phyloP scores from a whole-genome alignment of 2,797 vertebrate genomes.

The Lepus townsendii region DNA sequence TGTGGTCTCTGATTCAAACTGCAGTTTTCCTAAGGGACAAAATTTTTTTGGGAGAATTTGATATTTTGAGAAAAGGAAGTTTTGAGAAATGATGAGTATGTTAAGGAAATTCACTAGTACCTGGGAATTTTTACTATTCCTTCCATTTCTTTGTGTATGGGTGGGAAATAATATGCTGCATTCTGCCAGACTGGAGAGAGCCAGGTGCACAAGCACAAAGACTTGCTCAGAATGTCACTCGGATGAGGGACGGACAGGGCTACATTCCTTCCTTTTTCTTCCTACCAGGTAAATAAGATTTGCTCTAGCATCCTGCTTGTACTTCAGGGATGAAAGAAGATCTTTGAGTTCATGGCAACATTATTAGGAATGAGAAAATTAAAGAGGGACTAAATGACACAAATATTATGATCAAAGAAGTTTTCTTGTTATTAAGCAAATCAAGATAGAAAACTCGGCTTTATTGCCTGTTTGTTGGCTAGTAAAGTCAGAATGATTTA shows the following conservation, averaged over 20 bases:
- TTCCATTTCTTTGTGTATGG: not conserved
- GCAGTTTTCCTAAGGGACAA: not conserved
- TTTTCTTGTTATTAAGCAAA: conserved; percentile 44
- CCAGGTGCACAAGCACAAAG: not conserved
- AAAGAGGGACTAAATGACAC: not conserved
- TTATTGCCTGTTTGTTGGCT: conserved; percentile 45
- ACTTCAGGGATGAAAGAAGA: not conserved
- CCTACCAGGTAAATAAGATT: not conserved
- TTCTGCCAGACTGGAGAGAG: not conserved
- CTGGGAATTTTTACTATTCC: not conserved
- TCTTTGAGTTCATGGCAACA: not conserved
- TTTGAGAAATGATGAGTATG: not conserved
- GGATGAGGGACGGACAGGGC: not conserved
- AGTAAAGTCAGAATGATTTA: conserved; percentile 13
- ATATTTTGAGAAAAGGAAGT: not conserved
- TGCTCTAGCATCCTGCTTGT: not conserved
- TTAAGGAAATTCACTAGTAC: not conserved
- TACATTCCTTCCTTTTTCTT: not conserved
- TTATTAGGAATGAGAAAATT: not conserved
- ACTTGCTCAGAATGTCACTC: not conserved
- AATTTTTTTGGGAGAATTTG: not conserved
- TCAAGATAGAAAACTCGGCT: conserved; percentile 6
- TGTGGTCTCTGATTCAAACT: not conserved
- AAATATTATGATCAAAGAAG: conserved; percentile 20
- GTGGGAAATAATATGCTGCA: not conserved